Evolutionary conservation across 1,140 invertebrate species (phyloP).

Genomic region (Heterodera schachtii): DNA sequence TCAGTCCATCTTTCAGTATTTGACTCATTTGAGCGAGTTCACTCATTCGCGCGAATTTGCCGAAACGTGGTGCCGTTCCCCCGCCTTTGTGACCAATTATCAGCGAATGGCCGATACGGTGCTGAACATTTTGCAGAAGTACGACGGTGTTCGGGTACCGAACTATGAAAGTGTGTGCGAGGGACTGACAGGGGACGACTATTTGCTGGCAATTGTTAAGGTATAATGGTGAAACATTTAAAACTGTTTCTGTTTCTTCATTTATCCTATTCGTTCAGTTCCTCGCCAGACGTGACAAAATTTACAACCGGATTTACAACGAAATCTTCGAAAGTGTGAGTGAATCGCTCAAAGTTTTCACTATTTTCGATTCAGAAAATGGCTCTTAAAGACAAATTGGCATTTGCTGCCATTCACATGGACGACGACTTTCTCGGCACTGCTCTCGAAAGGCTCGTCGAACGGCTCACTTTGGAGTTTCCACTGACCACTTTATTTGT

Average conservation of each 20-base stretch:
- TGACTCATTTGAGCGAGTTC: conserved; percentile 26
- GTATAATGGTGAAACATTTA: not conserved
- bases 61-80: conserved; percentile 15
- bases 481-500: conserved; percentile 47
- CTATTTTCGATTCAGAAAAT: conserved; percentile 30
- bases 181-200: conserved; percentile 25
- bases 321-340: conserved; percentile 47
- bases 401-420: conserved; percentile 54
- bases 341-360: not conserved
- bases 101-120: conserved; percentile 36
- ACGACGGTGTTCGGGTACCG: conserved; percentile 38
- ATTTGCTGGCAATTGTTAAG: conserved; percentile 40
- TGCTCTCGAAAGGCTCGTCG: conserved; percentile 35
- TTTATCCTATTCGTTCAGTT: conserved; percentile 27
- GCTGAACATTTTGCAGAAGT: conserved; percentile 31
- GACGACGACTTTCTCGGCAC: conserved; percentile 42
- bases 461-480: conserved; percentile 1
- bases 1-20: conserved; percentile 17
- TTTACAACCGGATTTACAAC: conserved; percentile 46
- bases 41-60: conserved; percentile 35
- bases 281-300: conserved; percentile 44
- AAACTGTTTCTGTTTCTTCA: not conserved
- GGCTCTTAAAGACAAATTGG: conserved; percentile 45
- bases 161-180: conserved; percentile 39
- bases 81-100: conserved; percentile 25